These are phyloP conservation scores for Vultur gryphus DNA, from an alignment of 2,797 vertebrate species.

Conservation along the genomic window DNA sequence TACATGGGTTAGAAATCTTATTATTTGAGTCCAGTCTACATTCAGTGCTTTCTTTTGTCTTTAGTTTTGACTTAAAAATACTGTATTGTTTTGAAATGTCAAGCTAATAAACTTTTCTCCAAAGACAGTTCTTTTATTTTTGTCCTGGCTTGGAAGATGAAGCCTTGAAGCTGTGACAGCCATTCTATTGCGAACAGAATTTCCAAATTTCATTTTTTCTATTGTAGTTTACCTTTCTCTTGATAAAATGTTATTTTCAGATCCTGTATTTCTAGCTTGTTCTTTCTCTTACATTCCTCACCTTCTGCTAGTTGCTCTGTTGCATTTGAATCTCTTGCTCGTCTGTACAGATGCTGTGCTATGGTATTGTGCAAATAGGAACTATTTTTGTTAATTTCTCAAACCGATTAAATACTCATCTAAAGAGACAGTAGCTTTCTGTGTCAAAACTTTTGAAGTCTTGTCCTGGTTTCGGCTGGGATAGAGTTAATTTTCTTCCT, in stretches of 20 bases:
- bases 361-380: neutral
- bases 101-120: slow-evolving; percentile 11
- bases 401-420: neutral
- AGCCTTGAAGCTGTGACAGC: neutral
- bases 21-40: neutral
- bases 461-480: too few species aligned
- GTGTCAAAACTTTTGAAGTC: neutral
- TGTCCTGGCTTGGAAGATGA: neutral
- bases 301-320: neutral
- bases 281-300: neutral
- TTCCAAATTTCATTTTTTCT: neutral
- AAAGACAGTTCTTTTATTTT: neutral
- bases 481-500: too few species aligned
- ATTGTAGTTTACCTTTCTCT: neutral
- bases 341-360: neutral
- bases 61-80: slow-evolving; percentile 23
- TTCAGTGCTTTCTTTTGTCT: slow-evolving; percentile 3
- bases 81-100: slow-evolving; percentile 25
- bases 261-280: neutral
- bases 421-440: neutral
- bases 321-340: neutral
- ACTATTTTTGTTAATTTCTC: neutral
- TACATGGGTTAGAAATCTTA: neutral
- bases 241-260: neutral
- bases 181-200: neutral